Base-by-base conservation (phyloP, 2,888 invertebrate species). In the Acleris literana region DNA sequence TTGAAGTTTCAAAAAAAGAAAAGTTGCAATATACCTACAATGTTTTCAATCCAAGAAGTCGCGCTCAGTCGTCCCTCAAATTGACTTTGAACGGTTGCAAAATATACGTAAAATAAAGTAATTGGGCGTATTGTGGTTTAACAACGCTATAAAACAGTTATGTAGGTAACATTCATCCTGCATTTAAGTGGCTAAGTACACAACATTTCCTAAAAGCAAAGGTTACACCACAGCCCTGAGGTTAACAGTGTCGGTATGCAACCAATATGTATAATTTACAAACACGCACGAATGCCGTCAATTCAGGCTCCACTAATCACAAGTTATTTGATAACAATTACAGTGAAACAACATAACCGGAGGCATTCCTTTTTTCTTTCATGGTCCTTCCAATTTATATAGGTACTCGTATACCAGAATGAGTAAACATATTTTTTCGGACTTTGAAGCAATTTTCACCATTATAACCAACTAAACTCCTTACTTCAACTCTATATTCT, bases 271-370 rank as follows among this genome's bases (percentile, higher is more conserved):
- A 57, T 66, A 52, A 61, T 65, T 65, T 55, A 57, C 56, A 57
- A 44, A 52, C 62, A 66, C 66, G 66, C 66, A 62, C 53, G 61
- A 62, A 62, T 43, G 57, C 66, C 46, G 46, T 33, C 52, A 57
- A 66, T 66, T 66, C 62, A 66, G 52, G 62, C 66, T 66, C 62
- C 62, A 62, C 44, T 66, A 66, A 62, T 53, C 66, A 66, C 52
- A 57, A 62, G 61, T 44, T 57, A 66, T 66, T 66, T 48, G 61
- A 62, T 66, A 66, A 53, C 29, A 56, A 55, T 56, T 52, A 61
- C 57, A 46, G 44, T 33, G 66, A 61, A 61, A 65, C 65, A 44
- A 25, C 61, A 22, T n/a, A 25, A 29, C 46, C 25, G 33, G 49
- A 22, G 17, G 51, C 56, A 56, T 56, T 18, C 17, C 16, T 56